Conservation (phyloP, 2,797 vertebrate genomes). For the Lutjanus argentimaculatus region DNA sequence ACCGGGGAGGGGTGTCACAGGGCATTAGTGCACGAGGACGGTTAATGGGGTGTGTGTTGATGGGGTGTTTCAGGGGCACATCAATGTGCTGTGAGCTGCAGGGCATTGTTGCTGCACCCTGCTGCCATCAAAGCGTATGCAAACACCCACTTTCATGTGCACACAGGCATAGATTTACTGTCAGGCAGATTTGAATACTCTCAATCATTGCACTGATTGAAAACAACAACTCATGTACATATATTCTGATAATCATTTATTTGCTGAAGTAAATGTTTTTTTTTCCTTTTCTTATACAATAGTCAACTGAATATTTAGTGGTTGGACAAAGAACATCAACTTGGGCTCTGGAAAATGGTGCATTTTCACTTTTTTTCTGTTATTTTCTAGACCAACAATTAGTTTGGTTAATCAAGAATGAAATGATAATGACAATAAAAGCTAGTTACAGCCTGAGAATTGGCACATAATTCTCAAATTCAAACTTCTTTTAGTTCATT, state of each 20-base stretch:
- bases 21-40: slow-evolving; percentile 33
- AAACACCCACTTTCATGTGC: neutral
- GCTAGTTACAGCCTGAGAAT: too few species aligned
- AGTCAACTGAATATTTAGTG: neutral
- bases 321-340: neutral
- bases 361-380: too few species aligned
- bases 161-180: neutral
- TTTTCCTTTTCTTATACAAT: neutral
- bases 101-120: neutral
- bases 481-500: neutral
- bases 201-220: neutral
- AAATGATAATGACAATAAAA: neutral
- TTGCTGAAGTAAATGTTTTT: neutral
- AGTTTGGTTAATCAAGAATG: neutral
- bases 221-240: too few species aligned
- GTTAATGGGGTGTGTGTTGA: slow-evolving; percentile 13
- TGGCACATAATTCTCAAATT: neutral
- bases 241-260: neutral
- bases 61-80: slow-evolving; percentile 17
- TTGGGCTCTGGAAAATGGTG: neutral
- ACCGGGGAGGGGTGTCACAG: slow-evolving; percentile 41
- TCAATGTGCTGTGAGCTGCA: slow-evolving; percentile 15
- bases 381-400: neutral
- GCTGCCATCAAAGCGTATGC: slow-evolving; percentile 1
- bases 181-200: neutral